Conservation (phyloP, 2,113 vertebrate species). For the Syngnathus typhle region DNA sequence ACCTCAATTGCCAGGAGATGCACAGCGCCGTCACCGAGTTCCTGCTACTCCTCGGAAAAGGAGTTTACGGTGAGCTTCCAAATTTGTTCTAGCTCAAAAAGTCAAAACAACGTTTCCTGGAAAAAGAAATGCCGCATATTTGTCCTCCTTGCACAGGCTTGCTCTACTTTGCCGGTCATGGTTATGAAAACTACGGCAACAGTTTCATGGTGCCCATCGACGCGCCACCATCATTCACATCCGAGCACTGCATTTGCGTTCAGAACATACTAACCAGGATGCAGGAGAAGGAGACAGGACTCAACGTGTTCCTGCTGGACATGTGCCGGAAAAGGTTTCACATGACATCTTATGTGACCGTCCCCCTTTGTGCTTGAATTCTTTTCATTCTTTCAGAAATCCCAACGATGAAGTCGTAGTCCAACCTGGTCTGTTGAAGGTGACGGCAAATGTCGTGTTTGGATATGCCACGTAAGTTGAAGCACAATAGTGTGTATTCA, state of each 20-base stretch:
- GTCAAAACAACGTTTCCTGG: neutral
- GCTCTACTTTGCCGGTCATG: conserved; percentile 81
- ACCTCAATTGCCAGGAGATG: conserved; percentile 82
- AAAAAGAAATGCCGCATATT: neutral
- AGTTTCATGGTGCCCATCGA: conserved; percentile 88
- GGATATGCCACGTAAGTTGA: conserved; percentile 82
- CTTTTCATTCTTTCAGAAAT: conserved; percentile 66
- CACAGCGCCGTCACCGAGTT: conserved; percentile 79
- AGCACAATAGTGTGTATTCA: neutral
- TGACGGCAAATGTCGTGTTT: conserved; percentile 83
- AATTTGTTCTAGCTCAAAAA: no score
- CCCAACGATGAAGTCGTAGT: conserved; percentile 74
- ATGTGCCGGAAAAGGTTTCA: conserved; percentile 83
- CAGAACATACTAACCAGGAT: conserved; percentile 76
- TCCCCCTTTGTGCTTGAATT: neutral
- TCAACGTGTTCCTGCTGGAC: conserved; percentile 83
- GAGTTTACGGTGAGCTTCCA: conserved; percentile 72
- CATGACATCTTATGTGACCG: neutral
- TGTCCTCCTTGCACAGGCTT: conserved; percentile 62
- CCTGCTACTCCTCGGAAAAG: conserved; percentile 78
- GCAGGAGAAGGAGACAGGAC: conserved; percentile 77
- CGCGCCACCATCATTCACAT: conserved; percentile 74
- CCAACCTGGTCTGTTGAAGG: conserved; percentile 70
- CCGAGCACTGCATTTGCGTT: conserved; percentile 78
- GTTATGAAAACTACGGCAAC: conserved; percentile 85